Base-by-base conservation (phyloP, 2,797 vertebrate genomes). In the Chiroxiphia lanceolata region DNA sequence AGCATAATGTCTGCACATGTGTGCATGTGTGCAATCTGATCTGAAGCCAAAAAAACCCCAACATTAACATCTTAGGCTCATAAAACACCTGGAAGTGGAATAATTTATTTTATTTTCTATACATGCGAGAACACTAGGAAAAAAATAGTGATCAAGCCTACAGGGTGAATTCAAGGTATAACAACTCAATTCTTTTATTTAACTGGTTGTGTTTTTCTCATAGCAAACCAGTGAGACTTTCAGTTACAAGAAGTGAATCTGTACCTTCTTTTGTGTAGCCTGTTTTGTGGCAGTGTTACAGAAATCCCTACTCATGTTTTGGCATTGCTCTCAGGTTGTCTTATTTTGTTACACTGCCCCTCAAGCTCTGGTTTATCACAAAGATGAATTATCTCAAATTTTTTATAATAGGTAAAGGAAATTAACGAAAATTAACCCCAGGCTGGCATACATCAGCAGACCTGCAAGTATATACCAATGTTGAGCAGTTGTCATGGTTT, bases 71-170 rank as follows among this genome's bases (percentile, higher is more conserved):
- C 36, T 60, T 72, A 57, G 14, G 14, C 40, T 74, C 33, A 29
- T 45, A 38, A 47, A 78, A 25, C 13, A 64, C 4, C 21, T 48
- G 31, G 19, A 80, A 86, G 50, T 10, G 0, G 11, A 80, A 61
- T 14, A 0, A 57, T n/a, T 76, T 69, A 6, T 84, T 87, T 10
- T 34, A 6, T 68, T 77, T 61, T 22, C 29, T 69, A 9, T 26
- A 29, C 27, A 27, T 14, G 8, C 9, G 9, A 53, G 3, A 92
- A 34, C 21, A 26, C 8, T 15, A n/a, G 50, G 48, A 90, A 85
- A 51, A 83, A 60, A 40, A 5, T 5, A 45, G 12, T 19, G 11
- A 17, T 21, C 2, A 6, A 84, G 15, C 23, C 0, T 0, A 29
- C 16, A 38, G 71, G 22, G 33, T 57, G 65, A 65, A 67, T 53